Conservation (phyloP, 2,888 invertebrate species). For the Drosophila vallismaia region DNA sequence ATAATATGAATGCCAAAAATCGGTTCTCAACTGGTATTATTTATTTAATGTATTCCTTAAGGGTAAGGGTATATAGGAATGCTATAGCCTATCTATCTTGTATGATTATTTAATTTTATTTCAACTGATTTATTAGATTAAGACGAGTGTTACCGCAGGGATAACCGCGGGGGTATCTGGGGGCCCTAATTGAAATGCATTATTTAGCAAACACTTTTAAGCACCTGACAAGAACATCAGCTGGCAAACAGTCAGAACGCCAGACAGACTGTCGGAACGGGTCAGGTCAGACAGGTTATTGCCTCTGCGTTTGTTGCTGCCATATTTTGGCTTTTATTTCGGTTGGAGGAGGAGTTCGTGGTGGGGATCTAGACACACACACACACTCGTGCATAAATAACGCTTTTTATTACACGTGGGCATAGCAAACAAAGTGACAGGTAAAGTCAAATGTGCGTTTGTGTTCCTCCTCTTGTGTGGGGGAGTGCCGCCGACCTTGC, state of each 20-base stretch:
- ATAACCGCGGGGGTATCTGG: conserved; percentile 36
- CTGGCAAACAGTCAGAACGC: conserved; percentile 20
- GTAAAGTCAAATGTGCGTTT: conserved; percentile 28
- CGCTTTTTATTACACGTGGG: conserved; percentile 65
- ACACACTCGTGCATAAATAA: conserved; percentile 65
- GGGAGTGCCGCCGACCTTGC: conserved; percentile 13
- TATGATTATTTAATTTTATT: conserved; percentile 42
- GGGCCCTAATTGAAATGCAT: conserved; percentile 67
- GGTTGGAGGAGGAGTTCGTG: background rate
- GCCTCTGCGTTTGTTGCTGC: conserved; percentile 10
- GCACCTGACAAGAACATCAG: conserved; percentile 33
- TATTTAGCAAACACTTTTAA: conserved; percentile 56
- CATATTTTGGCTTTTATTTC: conserved; percentile 13
- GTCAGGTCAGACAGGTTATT: conserved; percentile 37
- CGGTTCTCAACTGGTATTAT: too few relatives aligned
- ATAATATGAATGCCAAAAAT: too few relatives aligned
- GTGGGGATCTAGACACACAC: conserved; percentile 19
- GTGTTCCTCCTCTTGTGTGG: background rate
- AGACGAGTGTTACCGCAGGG: conserved; percentile 9
- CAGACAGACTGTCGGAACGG: conserved; percentile 10
- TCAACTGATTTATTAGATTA: conserved; percentile 58
- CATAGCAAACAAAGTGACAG: conserved; percentile 35
- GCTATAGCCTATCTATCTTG: too few relatives aligned
- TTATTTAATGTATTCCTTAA: too few relatives aligned
- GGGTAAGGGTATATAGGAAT: too few relatives aligned